Base-by-base conservation (phyloP, 2,113 vertebrate genomes). In the Misgurnus mizolepis region DNA sequence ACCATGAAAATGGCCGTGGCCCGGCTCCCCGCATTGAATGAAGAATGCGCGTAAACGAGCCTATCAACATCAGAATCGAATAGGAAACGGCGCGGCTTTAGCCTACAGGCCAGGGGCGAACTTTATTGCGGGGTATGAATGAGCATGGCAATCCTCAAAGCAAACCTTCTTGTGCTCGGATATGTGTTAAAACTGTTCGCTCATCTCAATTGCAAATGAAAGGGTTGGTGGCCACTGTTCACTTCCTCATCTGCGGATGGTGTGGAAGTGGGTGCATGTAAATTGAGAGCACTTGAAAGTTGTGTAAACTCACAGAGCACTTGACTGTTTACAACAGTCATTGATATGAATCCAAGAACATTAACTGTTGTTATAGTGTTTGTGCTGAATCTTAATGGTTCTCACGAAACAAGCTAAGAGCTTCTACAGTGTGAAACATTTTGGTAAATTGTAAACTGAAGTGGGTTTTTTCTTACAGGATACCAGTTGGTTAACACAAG, bases 51-150 rank as follows among this genome's bases (percentile, higher is more conserved):
- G 87, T 91, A 92, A 92, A 92, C 87, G 88, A 88, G 91, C 83
- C 83, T 86, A 93, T 94, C 91, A 93, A 89, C 93, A 94, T 93
- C 90, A 92, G 90, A 94, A 95, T 91, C 79, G 75, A 84, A 80
- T 76, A 90, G 94, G 93, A 94, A 93, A 93, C 90, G 85, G 88
- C 89, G 77, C 85, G 88, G 90, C 90, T 87, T 91, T 85, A 79
- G 89, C 82, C 86, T 86, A 70, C 86, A 83, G 87, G 85, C 81
- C 66, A 78, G 56, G 55, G 60, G 68, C 75, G 70, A 34, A 41
- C 81, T 75, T 61, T 85, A 81, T 84, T 12, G 17, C 50, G 80
- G 47, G 71, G 55, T 41, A 50, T 43, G 82, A 89, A 85, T 40
- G 81, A 80, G 77, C 85, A 58, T 67, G 84, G 82, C 58, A 39